Evolutionary conservation across 2,888 invertebrate genomes (phyloP), one percentile per base, ranked within the genome.

Genomic region (Agrotis exclamationis): DNA sequence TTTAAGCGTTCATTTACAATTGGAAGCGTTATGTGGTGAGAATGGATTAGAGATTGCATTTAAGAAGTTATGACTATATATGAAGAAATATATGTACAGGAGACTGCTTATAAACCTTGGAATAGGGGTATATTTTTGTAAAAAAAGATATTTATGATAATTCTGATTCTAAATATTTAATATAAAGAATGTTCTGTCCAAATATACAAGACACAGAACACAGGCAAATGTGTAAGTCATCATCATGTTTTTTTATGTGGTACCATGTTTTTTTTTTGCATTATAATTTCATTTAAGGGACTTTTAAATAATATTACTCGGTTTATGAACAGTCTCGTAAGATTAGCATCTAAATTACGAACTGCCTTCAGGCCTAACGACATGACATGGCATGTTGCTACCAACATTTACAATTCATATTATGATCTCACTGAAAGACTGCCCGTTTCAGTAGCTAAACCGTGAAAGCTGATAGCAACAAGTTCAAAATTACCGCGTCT

Each of bases 311-410:
- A 67, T 72, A 72, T 76, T 67, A 53, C 74, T 75, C 22, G 81
- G 79, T 82, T 83, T 83, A 82, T 83, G 75, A 81, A 65, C 81
- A 81, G 81, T 82, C 81, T 83, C 72, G 28, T 56, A 74, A 70
- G n/a, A 67, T 74, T 71, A 73, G 68, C 63, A 54, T 77, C 74
- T 77, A 80, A 76, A 80, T 76, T 76, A 65, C 48, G 58, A 74
- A 83, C 70, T 83, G 81, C 78, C 70, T 78, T 74, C 63, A 78
- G 74, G 83, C 83, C 81, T 82, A 78, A 69, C 50, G 28, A 68
- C 60, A 66, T 69, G 63, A 60, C 59, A 58, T 39, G 56, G 54
- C 70, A 68, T 78, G 74, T 80, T 70, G 81, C 81, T 74, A 80
- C 54, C 81, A 74, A 65, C 74, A 28, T 81, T 80, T 74, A 74